Evolutionary conservation across 2,113 vertebrate species (phyloP).

Genomic region (Melanostigma gelatinosum): DNA sequence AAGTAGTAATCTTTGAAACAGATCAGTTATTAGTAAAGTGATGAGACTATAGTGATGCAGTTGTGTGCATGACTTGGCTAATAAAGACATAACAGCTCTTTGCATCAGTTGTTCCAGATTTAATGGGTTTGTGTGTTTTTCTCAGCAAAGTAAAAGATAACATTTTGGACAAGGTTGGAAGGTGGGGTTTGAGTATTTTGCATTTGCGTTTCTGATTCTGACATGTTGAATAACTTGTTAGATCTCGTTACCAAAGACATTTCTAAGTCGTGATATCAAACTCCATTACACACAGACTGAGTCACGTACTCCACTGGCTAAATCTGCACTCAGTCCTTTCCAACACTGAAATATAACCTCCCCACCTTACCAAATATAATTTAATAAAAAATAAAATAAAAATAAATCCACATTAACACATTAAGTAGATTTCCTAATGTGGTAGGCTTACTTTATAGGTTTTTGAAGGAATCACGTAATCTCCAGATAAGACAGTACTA

Average conservation of each 20-base stretch:
- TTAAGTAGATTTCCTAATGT: not conserved
- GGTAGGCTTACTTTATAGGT: not conserved
- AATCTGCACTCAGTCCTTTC: slow-evolving; percentile 7
- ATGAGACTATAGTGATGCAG: not conserved
- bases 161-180: not conserved
- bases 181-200: not conserved
- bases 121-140: not conserved
- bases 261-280: not conserved
- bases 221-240: not conserved
- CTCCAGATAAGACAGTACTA: not conserved
- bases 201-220: not conserved
- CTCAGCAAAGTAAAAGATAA: not conserved
- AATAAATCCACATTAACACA: not conserved
- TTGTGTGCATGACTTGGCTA: not conserved
- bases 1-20: not conserved
- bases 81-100: not conserved
- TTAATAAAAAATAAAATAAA: not conserved
- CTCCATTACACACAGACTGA: not conserved
- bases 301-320: not conserved
- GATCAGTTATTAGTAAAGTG: not conserved
- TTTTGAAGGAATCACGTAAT: not conserved
- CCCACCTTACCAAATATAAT: not conserved
- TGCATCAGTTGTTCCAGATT: not conserved
- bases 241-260: not conserved
- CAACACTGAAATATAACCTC: not conserved